phyloP scores from a whole-genome alignment of 64 coral and sea anemone genomes.

The Actinia equina region DNA sequence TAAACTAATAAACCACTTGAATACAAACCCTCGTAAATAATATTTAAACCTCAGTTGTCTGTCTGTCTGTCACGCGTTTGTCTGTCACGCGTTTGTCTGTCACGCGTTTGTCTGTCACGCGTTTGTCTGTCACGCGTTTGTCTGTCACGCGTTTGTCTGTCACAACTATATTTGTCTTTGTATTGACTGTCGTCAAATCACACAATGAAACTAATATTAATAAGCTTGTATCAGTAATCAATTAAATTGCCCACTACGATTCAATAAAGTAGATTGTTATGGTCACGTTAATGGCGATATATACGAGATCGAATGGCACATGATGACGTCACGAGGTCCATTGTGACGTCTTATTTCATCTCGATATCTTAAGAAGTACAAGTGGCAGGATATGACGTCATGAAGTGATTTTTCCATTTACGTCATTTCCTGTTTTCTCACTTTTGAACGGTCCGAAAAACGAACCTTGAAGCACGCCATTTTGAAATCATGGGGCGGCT shows the following conservation, averaged over 20 bases:
- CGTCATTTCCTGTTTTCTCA: neutral
- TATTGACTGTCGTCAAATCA: too few relatives aligned
- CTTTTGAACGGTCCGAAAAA: neutral
- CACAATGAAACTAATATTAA: too few relatives aligned
- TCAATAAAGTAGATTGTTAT: neutral
- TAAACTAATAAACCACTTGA: too few relatives aligned
- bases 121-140: too few relatives aligned
- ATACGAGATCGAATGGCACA: neutral
- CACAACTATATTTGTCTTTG: too few relatives aligned
- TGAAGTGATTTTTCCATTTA: neutral
- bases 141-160: too few relatives aligned
- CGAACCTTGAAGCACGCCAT: neutral
- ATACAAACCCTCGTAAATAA: too few relatives aligned
- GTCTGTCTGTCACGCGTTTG: too few relatives aligned
- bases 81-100: too few relatives aligned
- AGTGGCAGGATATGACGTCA: neutral
- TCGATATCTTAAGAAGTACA: conserved; percentile 1
- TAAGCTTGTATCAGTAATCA: too few relatives aligned
- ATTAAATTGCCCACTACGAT: too few relatives aligned
- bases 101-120: too few relatives aligned
- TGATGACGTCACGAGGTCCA: neutral
- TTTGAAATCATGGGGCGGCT: neutral
- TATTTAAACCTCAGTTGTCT: neutral
- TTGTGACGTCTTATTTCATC: neutral
- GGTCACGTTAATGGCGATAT: neutral